These are phyloP conservation scores for Kryptolebias marmoratus DNA, from an alignment of 2,113 vertebrate genomes.

Conservation along the genomic window DNA sequence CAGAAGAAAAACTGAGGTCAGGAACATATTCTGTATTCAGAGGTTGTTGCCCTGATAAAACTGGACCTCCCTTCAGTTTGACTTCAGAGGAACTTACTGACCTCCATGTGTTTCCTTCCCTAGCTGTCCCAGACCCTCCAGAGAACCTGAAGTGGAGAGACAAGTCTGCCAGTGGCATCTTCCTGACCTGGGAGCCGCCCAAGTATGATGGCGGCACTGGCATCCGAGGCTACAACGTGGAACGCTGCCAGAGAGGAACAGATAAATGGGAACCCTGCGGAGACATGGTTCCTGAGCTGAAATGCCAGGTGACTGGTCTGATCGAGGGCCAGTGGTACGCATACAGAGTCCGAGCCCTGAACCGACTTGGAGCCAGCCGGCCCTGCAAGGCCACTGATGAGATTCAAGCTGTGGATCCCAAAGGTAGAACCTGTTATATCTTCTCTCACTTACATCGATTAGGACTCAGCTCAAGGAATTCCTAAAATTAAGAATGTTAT, in stretches of 20 bases:
- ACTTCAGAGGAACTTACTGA: conserved; percentile 8
- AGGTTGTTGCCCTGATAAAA: neutral
- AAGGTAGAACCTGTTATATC: conserved; percentile 78
- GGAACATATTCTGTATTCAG: too few relatives aligned
- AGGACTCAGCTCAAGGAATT: neutral
- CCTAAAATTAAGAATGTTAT: neutral
- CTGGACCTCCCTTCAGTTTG: neutral
- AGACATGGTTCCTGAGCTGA: conserved; percentile 89
- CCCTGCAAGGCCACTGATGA: conserved; percentile 97
- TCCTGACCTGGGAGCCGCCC: conserved; percentile 96
- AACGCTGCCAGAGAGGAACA: conserved; percentile 92
- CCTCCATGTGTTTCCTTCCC: neutral
- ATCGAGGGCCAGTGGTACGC: conserved; percentile 95
- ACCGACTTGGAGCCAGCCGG: conserved; percentile 88
- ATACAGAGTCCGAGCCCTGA: conserved; percentile 94
- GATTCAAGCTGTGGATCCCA: conserved; percentile 93
- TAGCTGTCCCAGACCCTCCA: conserved; percentile 95
- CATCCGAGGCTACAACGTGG: conserved; percentile 93
- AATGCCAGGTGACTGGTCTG: conserved; percentile 90
- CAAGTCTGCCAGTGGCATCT: conserved; percentile 92
- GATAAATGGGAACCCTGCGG: conserved; percentile 96
- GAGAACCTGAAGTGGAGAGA: conserved; percentile 98
- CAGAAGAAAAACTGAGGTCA: too few relatives aligned
- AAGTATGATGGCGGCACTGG: conserved; percentile 93
- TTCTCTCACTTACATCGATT: too few relatives aligned